Conservation (phyloP, 2,797 vertebrate species). For the Pelochelys cantorii region DNA sequence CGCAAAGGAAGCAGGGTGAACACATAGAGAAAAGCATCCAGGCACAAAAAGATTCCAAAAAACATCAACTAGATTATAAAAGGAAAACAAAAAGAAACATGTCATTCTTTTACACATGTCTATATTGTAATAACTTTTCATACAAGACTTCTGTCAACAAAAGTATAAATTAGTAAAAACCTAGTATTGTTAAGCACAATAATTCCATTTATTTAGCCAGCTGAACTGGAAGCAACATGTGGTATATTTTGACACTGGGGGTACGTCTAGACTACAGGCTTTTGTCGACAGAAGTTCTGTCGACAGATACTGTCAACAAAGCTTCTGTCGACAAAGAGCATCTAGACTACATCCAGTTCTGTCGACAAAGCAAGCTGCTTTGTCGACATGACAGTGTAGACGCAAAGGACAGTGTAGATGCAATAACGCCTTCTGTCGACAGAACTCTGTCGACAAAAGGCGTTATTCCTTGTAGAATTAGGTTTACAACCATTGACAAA, state of each 20-base stretch:
- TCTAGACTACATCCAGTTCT: too few species aligned
- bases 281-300: too few species aligned
- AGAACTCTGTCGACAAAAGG: too few species aligned
- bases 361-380: too few species aligned
- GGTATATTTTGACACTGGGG: not conserved
- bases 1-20: conserved; percentile 96
- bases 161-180: not conserved
- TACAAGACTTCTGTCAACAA: not conserved
- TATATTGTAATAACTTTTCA: not conserved
- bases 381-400: too few species aligned
- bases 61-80: conserved; percentile 90
- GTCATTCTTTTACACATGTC: conserved; percentile 32
- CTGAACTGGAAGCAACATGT: conserved; percentile 10
- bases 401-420: too few species aligned
- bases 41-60: conserved; percentile 96
- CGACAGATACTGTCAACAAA: too few species aligned
- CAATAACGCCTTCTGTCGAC: too few species aligned
- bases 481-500: too few species aligned
- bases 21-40: conserved; percentile 97
- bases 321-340: too few species aligned
- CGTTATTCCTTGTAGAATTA: too few species aligned
- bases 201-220: not conserved
- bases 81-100: conserved; percentile 48
- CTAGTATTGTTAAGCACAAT: not conserved
- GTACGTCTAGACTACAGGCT: too few species aligned